Base-by-base conservation (phyloP, 1,140 invertebrate genomes). In the Antheraea mylitta region DNA sequence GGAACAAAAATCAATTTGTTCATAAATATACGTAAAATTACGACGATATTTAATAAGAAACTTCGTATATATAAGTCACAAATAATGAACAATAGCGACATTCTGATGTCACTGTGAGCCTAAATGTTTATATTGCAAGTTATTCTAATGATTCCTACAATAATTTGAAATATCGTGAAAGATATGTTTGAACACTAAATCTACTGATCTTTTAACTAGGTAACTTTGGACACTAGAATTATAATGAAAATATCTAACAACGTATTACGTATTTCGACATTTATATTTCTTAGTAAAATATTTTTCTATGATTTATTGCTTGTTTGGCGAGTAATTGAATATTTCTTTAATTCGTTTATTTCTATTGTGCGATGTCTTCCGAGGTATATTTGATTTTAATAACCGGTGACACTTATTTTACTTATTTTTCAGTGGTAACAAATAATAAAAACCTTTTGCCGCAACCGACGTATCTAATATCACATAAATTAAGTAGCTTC, bases 1-100 rank as follows among this genome's bases (percentile, higher is more conserved):
- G 9, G 22, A 63, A 63, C 61, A 63, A 63, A 42, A 36, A n/a
- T n/a, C 13, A 63, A 63, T 63, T 63, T 63, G 61, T 37, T 63
- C 61, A 37, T 16, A 63, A 37, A 16, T 53, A 53, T 6, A 53
- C n/a, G 16, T 53, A 53, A 53, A 53, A 16, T 53, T 53, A 53
- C 16, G 45, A 53, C 16, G 45, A 53, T 53, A 53, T 53, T 53
- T 42, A 42, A 42, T 42, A 42, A 42, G 38, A 42, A 42, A 42
- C 38, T 42, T 42, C 38, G 38, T 42, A 42, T 42, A 42, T 42
- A 42, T 42, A 42, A 42, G 38, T 42, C 38, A 42, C 38, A 42
- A 4, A 9, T 9, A 42, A 42, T 42, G 38, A 42, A 42, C 38
- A 42, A 42, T 8, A 42, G 38, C 38, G 38, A 42, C 38, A 42